Conservation (phyloP, 2,888 invertebrate genomes). For the Perizoma flavofasciatum region DNA sequence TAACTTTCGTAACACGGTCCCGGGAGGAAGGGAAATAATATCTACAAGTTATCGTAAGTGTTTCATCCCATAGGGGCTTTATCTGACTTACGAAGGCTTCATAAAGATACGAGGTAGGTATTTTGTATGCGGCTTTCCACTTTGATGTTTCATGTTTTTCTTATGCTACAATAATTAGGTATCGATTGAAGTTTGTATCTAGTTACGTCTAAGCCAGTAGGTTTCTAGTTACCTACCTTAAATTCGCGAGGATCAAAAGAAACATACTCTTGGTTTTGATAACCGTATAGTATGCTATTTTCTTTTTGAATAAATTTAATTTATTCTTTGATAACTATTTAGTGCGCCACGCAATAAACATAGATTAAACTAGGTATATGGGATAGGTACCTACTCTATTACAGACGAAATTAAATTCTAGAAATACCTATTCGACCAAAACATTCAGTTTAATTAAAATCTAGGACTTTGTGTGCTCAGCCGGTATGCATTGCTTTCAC, state of each 20-base stretch:
- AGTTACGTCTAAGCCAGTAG: too few species aligned
- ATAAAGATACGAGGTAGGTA: slow-evolving; percentile 21
- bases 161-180: too few species aligned
- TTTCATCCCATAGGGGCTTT: slow-evolving; percentile 28
- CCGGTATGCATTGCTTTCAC: slow-evolving; percentile 29
- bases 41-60: slow-evolving; percentile 34
- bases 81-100: slow-evolving; percentile 28
- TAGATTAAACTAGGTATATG: slow-evolving; percentile 1
- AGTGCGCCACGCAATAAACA: slow-evolving; percentile 7
- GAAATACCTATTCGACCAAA: slow-evolving; percentile 35
- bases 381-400: slow-evolving; percentile 8
- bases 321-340: too few species aligned
- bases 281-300: too few species aligned
- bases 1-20: slow-evolving; percentile 19
- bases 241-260: too few species aligned
- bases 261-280: too few species aligned
- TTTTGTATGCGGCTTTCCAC: slow-evolving; percentile 7
- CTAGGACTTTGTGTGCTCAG: slow-evolving; percentile 36
- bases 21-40: slow-evolving; percentile 24
- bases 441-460: slow-evolving; percentile 38
- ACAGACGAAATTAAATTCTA: slow-evolving; percentile 33
- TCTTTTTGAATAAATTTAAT: too few species aligned
- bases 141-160: neutral
- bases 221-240: too few species aligned
- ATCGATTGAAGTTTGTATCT: too few species aligned